phyloP scores from a whole-genome alignment of 2,113 vertebrate species.

The Myotis brandtii region DNA sequence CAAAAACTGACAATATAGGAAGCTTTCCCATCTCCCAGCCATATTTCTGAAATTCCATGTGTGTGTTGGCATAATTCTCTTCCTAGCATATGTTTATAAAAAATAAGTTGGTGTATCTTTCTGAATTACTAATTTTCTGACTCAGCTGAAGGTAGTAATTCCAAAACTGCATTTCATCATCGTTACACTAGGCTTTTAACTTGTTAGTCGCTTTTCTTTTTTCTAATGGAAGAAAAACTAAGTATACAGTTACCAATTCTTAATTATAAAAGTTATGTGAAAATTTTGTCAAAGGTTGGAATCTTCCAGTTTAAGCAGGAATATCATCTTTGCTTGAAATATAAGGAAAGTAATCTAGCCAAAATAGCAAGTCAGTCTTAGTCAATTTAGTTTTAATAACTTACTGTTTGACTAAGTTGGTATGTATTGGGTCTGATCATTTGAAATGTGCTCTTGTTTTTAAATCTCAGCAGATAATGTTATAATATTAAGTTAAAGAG shows the following conservation, averaged over 20 bases:
- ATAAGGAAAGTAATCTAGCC: background rate
- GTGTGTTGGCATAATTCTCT: background rate
- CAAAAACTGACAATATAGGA: background rate
- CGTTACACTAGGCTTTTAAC: background rate
- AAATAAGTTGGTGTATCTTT: background rate
- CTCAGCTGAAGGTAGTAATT: background rate
- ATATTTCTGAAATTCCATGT: background rate
- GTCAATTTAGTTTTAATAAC: background rate
- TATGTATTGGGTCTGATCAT: background rate
- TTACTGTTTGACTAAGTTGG: background rate
- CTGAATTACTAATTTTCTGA: slow-evolving; percentile 25
- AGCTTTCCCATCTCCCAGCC: background rate
- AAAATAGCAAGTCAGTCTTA: background rate
- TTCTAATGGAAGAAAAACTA: background rate
- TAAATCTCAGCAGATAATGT: background rate
- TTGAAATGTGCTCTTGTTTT: slow-evolving; percentile 1
- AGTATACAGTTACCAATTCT: background rate
- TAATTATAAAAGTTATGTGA: background rate
- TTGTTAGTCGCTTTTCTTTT: slow-evolving; percentile 15
- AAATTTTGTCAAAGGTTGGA: background rate
- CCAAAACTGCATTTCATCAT: background rate
- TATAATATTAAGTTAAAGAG: background rate
- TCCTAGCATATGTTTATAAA: background rate
- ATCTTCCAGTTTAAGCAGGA: background rate
- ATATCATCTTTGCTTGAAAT: background rate